A percentile compares a stretch with the other conserved stretches of the same genome.
Evolutionary conservation across 2,888 invertebrate species (phyloP).

Genomic region (Oxystoma pomonae): DNA sequence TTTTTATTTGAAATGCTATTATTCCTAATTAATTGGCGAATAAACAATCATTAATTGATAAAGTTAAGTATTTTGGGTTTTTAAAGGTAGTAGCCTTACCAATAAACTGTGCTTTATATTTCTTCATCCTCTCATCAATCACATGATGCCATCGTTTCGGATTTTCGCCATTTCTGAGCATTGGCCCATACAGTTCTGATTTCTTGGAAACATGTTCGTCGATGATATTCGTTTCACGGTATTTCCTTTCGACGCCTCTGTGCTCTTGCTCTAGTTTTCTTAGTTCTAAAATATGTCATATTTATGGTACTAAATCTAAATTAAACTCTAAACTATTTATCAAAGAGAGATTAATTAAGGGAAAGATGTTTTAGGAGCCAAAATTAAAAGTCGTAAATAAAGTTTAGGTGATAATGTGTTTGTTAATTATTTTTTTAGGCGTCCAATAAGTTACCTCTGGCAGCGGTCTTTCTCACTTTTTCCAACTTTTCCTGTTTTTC

Average conservation of each 20-base stretch:
- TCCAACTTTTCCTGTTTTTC: conserved; percentile 56
- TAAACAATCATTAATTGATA: too few species aligned
- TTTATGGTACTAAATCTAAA: too few species aligned
- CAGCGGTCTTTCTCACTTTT: conserved; percentile 52
- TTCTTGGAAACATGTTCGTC: conserved; percentile 54
- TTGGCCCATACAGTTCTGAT: conserved; percentile 61
- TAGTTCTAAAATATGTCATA: conserved; percentile 46
- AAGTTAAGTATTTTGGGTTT: not conserved
- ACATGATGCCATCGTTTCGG: conserved; percentile 57
- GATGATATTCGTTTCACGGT: conserved; percentile 48
- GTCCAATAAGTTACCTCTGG: conserved; percentile 54
- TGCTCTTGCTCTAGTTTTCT: conserved; percentile 50
- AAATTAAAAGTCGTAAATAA: too few species aligned
- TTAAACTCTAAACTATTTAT: too few species aligned
- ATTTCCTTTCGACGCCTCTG: conserved; percentile 43
- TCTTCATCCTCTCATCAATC: conserved; percentile 42
- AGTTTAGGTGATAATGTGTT: not conserved
- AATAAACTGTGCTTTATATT: conserved; percentile 41
- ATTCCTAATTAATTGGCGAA: too few species aligned
- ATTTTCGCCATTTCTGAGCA: conserved; percentile 62
- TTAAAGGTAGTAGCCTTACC: conserved; percentile 28
- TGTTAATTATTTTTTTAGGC: not conserved
- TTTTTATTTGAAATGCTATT: too few species aligned
- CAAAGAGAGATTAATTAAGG: too few species aligned
- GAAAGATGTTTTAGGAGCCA: too few species aligned